These are phyloP conservation scores for Cyprinodon tularosa DNA, from an alignment of 2,113 vertebrate species.

Conservation along the genomic window DNA sequence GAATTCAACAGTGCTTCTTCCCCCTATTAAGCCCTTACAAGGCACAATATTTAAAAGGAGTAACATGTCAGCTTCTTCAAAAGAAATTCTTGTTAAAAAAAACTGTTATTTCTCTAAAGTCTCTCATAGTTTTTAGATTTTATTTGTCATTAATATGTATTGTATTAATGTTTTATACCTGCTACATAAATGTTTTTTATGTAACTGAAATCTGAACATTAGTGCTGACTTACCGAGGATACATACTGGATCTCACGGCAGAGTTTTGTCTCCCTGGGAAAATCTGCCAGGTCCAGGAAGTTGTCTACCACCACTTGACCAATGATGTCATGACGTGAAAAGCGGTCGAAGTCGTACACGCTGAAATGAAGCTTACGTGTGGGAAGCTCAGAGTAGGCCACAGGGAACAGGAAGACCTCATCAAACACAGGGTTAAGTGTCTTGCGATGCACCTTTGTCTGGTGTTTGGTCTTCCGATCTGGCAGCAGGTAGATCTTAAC, in stretches of 20 bases:
- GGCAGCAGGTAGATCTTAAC: conserved; percentile 98
- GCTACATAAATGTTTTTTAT: neutral
- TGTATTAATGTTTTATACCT: neutral
- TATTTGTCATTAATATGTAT: neutral
- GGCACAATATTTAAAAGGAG: neutral
- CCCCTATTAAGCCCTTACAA: neutral
- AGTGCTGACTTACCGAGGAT: conserved; percentile 89
- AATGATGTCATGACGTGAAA: conserved; percentile 97
- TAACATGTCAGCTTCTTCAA: neutral
- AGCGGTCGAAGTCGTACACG: conserved; percentile 98
- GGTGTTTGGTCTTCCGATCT: conserved; percentile 97
- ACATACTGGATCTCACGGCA: conserved; percentile 96
- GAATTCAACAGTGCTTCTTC: neutral
- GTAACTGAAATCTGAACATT: neutral
- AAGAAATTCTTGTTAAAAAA: neutral
- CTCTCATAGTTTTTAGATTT: neutral
- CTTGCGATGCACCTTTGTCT: conserved; percentile 99
- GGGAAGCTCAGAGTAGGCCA: conserved; percentile 94
- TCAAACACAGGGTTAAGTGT: conserved; percentile 97
- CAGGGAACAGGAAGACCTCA: conserved; percentile 97
- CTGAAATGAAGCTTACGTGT: conserved; percentile 97
- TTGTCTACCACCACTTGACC: conserved; percentile 98
- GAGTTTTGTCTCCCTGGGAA: conserved; percentile 95
- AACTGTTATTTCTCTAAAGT: no score
- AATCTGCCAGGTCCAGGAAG: conserved; percentile 97